Conservation (phyloP, 2,113 vertebrate species). For the Hemibates koningsi region DNA sequence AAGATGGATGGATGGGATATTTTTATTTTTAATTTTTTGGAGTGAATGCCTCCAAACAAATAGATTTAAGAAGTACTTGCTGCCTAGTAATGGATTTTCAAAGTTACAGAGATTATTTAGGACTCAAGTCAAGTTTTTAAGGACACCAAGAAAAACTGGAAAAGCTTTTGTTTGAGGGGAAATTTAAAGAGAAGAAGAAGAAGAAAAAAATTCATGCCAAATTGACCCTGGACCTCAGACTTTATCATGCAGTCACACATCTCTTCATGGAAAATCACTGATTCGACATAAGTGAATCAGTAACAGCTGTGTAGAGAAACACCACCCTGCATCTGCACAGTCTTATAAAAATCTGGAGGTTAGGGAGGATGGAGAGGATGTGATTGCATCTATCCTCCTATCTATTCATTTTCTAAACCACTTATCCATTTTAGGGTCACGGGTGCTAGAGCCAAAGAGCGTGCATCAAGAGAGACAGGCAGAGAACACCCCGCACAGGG, state of each 20-base stretch:
- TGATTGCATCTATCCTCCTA: neutral
- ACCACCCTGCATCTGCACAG: neutral
- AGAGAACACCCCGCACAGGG: neutral
- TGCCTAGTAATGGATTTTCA: neutral
- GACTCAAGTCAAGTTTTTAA: neutral
- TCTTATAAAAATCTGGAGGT: neutral
- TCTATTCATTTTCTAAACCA: neutral
- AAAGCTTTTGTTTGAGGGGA: neutral
- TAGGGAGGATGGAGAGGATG: neutral
- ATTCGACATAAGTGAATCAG: neutral
- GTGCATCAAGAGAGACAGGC: neutral
- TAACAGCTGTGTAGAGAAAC: slow-evolving; percentile 3
- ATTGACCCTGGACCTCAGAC: neutral
- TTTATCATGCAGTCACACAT: neutral
- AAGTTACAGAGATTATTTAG: neutral
- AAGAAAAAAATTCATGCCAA: neutral
- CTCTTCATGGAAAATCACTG: neutral
- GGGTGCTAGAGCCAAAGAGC: neutral
- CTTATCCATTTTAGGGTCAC: neutral
- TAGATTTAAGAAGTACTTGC: neutral
- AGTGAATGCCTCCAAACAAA: neutral
- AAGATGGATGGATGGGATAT: neutral
- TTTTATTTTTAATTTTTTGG: neutral
- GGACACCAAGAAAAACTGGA: neutral
- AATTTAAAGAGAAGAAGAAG: neutral